These are phyloP conservation scores for Pimephales promelas DNA, from an alignment of 2,113 vertebrate species.

Conservation along the genomic window DNA sequence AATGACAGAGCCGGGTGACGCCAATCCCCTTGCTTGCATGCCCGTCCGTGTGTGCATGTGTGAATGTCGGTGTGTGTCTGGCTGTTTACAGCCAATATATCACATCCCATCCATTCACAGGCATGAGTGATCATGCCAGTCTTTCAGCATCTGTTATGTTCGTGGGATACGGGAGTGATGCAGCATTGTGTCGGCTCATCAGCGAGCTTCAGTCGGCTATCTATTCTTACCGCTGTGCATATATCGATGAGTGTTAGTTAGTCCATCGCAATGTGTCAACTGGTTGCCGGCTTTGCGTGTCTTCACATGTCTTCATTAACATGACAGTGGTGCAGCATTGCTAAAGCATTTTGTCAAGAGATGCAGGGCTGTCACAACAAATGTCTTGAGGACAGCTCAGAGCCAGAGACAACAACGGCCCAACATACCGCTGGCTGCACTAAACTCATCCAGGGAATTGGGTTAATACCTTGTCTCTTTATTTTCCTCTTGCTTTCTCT, in stretches of 20 bases:
- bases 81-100: slow-evolving; percentile 41
- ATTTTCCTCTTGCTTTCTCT: slow-evolving; percentile 52
- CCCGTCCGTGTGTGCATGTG: slow-evolving; percentile 53
- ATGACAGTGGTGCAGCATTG: slow-evolving; percentile 74
- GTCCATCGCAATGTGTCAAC: slow-evolving; percentile 59
- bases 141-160: slow-evolving; percentile 45
- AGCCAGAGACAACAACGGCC: slow-evolving; percentile 55
- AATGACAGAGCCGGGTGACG: slow-evolving; percentile 74
- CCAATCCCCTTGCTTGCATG: slow-evolving; percentile 57
- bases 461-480: slow-evolving; percentile 39
- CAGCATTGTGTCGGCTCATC: slow-evolving; percentile 45
- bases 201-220: slow-evolving; percentile 15
- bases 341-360: slow-evolving; percentile 80
- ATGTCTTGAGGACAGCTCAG: slow-evolving; percentile 72
- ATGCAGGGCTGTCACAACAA: slow-evolving; percentile 78
- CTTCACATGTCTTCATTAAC: slow-evolving; percentile 74
- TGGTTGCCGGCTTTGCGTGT: slow-evolving; percentile 69
- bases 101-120: slow-evolving; percentile 45
- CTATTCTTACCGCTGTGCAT: slow-evolving; percentile 23
- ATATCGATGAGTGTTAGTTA: background rate
- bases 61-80: slow-evolving; percentile 44
- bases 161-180: slow-evolving; percentile 37
- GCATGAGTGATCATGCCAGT: slow-evolving; percentile 59
- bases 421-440: slow-evolving; percentile 58
- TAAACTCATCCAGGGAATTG: slow-evolving; percentile 65